Evolutionary conservation across 2,888 invertebrate species (phyloP), one percentile per base, ranked within the genome.

Genomic region (Orchesella flavescens): DNA sequence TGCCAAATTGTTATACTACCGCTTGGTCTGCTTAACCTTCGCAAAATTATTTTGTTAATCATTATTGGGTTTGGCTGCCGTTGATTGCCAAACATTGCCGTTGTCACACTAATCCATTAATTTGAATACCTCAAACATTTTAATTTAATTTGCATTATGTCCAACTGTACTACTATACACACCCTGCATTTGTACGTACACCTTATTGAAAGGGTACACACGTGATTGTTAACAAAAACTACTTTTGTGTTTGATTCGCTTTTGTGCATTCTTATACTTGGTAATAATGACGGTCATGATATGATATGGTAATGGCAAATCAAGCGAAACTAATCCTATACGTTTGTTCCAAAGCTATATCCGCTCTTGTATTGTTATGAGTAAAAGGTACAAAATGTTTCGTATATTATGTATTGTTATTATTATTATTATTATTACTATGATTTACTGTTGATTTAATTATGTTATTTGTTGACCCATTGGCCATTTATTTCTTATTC

Each of bases 81-180:
- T 72, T 69, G 49, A 61, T 15, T 66, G 68, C 57, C 44, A 23
- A 65, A 43, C 13, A 63, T 49, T 63, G 72, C 72, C 21, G n/a
- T 76, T 75, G 75, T 75, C 53, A 65, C 34, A 79, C 79, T 79
- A 79, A 79, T 79, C 53, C 43, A 79, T 79, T 72, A 79, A 72
- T 72, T 72, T 34, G 2, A 2, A 7, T 34, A 34, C 34, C 34
- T 34, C 19, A 49, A 69, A 78, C 78, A 61, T 49, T 57, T 57
- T 69, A 59, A 23, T 65, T 78, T 78, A 63, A 61, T 44, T 80
- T 80, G 73, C 73, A 61, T 23, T 78, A 1, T 15, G 43, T 68
- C 71, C 34, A 34, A 34, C 34, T 57, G 15, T 55, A 44, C 10
- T 66, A 63, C 65, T 55, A 74, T 53, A 21, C n/a, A 49, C 17